These are phyloP conservation scores for Erpornis zantholeuca DNA, from an alignment of 2,113 vertebrate species.

Conservation along the genomic window DNA sequence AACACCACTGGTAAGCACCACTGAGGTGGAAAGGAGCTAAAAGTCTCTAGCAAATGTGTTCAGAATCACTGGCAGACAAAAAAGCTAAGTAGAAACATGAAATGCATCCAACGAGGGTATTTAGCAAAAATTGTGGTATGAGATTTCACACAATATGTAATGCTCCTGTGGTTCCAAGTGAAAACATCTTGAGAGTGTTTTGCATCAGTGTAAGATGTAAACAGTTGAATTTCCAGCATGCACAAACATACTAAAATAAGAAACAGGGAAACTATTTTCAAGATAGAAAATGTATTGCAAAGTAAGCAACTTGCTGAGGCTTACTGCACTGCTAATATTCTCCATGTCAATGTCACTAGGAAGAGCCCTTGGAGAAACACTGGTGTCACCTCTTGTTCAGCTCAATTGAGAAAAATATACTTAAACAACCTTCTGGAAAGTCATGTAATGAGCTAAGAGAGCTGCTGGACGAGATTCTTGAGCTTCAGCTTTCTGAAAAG, in stretches of 20 bases:
- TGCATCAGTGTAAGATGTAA: background rate
- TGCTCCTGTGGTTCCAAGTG: background rate
- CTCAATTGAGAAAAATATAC: background rate
- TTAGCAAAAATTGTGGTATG: background rate
- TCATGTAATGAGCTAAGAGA: background rate
- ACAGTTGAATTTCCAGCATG: background rate
- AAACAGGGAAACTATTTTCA: background rate
- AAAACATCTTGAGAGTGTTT: conserved; percentile 35
- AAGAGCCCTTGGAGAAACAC: background rate
- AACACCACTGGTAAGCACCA: rapidly evolving
- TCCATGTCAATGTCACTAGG: background rate
- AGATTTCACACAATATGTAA: background rate
- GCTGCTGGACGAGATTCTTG: background rate
- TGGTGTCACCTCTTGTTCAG: background rate
- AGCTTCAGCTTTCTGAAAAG: background rate
- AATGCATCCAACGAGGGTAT: background rate
- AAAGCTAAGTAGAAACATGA: background rate
- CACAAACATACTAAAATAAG: background rate
- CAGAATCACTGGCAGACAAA: background rate
- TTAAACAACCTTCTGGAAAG: background rate
- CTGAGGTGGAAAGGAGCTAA: background rate
- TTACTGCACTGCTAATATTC: background rate
- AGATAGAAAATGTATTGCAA: background rate
- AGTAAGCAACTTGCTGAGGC: background rate
- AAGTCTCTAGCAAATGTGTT: background rate